These are phyloP conservation scores for Drosophila rubida DNA, from an alignment of 2,888 invertebrate species.

Conservation along the genomic window DNA sequence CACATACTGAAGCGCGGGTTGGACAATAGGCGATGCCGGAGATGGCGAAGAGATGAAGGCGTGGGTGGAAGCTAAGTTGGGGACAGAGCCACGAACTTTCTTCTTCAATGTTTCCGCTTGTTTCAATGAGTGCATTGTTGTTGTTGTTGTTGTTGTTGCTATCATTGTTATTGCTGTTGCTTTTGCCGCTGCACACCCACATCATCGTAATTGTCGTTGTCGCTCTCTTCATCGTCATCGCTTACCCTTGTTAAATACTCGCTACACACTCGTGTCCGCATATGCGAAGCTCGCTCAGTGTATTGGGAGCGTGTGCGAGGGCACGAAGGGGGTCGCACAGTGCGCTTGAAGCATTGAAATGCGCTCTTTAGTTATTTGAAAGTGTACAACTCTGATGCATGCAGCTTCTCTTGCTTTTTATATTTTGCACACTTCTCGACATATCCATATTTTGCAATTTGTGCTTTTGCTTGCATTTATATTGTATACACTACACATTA, in stretches of 20 bases:
- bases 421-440: too few relatives aligned
- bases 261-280: neutral
- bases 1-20: neutral
- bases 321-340: slow-evolving; percentile 40
- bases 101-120: slow-evolving; percentile 65
- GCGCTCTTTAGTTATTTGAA: too few relatives aligned
- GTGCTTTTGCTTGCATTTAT: too few relatives aligned
- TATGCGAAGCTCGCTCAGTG: slow-evolving; percentile 13
- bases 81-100: slow-evolving; percentile 63
- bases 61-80: slow-evolving; percentile 38
- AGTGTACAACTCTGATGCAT: too few relatives aligned
- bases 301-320: slow-evolving; percentile 8
- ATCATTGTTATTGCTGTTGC: slow-evolving; percentile 6
- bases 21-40: slow-evolving; percentile 48
- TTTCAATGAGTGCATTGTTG: slow-evolving; percentile 65
- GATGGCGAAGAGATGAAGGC: slow-evolving; percentile 27
- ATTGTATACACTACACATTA: too few relatives aligned
- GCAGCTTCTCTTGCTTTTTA: too few relatives aligned
- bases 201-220: slow-evolving; percentile 51
- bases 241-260: slow-evolving; percentile 59
- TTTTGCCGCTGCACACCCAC: slow-evolving; percentile 45
- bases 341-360: neutral
- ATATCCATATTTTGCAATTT: too few relatives aligned
- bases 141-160: slow-evolving; percentile 29
- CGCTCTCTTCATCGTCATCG: slow-evolving; percentile 48